Percentiles rank a stretch among this genome's conserved stretches.
These are phyloP conservation scores for Hippocampus kuda DNA, from an alignment of 2,797 vertebrate species.

Conservation along the genomic window DNA sequence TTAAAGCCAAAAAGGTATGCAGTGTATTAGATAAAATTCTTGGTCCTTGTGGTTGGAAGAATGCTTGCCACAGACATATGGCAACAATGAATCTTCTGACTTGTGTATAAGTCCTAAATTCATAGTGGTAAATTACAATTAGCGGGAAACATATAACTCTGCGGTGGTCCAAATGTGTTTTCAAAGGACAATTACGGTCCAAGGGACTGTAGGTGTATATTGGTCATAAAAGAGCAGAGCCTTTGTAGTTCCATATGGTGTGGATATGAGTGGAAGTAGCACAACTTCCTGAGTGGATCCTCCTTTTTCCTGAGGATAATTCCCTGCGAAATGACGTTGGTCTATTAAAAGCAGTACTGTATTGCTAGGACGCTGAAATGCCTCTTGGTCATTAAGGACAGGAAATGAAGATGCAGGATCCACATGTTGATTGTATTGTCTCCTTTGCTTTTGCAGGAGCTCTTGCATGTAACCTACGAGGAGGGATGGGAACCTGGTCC, in stretches of 20 bases:
- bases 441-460: slow-evolving; percentile 22
- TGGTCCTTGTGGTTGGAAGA: not conserved
- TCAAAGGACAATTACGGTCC: slow-evolving; percentile 1
- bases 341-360: not conserved
- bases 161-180: slow-evolving; percentile 8
- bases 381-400: slow-evolving; percentile 20
- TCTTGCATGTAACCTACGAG: slow-evolving; percentile 14
- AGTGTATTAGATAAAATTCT: not conserved
- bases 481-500: slow-evolving; percentile 38
- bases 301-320: slow-evolving; percentile 17
- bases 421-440: slow-evolving; percentile 36
- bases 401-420: slow-evolving; percentile 21
- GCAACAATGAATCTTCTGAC: not conserved
- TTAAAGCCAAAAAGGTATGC: not conserved
- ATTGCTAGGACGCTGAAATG: not conserved
- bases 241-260: slow-evolving; percentile 6
- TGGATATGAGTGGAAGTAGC: slow-evolving; percentile 7
- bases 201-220: not conserved
- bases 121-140: not conserved
- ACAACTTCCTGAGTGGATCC: slow-evolving; percentile 20
- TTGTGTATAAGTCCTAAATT: not conserved
- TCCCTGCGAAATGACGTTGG: slow-evolving; percentile 4
- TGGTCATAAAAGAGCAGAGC: slow-evolving; percentile 3
- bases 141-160: not conserved
- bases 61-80: not conserved